Evolutionary conservation across 2,113 vertebrate genomes (phyloP), one percentile per base, ranked within the genome.

Genomic region (Catharus minimus): DNA sequence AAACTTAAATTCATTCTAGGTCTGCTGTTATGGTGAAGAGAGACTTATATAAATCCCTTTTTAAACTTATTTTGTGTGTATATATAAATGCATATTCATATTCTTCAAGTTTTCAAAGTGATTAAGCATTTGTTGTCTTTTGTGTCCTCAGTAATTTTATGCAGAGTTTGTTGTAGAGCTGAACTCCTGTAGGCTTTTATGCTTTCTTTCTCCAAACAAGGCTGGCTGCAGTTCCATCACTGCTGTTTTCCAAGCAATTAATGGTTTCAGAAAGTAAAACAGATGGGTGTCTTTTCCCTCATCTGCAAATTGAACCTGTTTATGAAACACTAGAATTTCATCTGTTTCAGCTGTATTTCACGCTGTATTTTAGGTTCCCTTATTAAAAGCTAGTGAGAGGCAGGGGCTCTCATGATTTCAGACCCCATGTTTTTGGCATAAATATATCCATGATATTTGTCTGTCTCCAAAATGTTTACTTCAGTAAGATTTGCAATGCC

Each of bases 391-490:
- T 21, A 33, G 55, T 30, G 18, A 53, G 52, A 50, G 55, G 60
- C 41, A 44, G 33, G 52, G 62, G 30, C 68, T 84, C 20, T 53
- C 10, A 2, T 8, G 17, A 71, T 92, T 82, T 87, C 32, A 76
- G 56, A 61, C 13, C 30, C 62, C 7, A 0, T 76, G 17, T 58
- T 69, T 88, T 85, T 86, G 90, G 78, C 41, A 43, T 55, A 61
- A 92, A 44, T 8, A 0, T 88, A 82, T 67, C 72, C 46, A 7
- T 72, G 75, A 82, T 94, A 80, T 71, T 93, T 86, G 55, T 38
- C 85, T 84, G 79, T 89, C 91, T 89, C 76, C 46, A 60, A 69
- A 82, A 66, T 73, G 86, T 93, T 96, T 95, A 91, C 84, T 90
- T 93, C 83, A 43, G 60, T 90, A 82, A 96, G 87, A 83, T 77